Evolutionary conservation across 2,113 vertebrate species (phyloP), one percentile per base, ranked within the genome.

Genomic region (Pomatostomus ruficeps): DNA sequence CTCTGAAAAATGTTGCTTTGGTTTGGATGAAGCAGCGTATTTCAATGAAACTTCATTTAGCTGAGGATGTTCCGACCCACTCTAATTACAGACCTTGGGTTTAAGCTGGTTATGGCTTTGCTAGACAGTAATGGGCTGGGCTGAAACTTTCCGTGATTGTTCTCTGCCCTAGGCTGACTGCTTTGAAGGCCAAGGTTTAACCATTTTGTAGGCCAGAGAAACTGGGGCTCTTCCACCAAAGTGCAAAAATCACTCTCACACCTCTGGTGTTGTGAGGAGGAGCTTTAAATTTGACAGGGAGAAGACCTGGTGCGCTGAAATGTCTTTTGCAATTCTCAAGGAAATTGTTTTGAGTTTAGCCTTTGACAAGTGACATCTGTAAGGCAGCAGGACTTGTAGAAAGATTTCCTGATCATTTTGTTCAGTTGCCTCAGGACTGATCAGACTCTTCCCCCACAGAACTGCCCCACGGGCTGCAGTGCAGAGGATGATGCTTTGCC

Each of bases 41-140:
- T 93, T 96, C 29, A 26, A 66, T 88, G 85, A 95, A 91, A 93
- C 94, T 94, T 96, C 88, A 74, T 97, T 94, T 88, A 70, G 75
- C 46, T 85, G 79, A 86, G 74, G 93, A 83, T 83, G 88, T 93
- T 94, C 78, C 0, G 12, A 76, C 59, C 72, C 11, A 0, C 88
- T 97, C 58, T 97, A 90, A 96, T 94, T 94, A 93, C 82, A 91
- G 91, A 42, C 38, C 82, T 66, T 45, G 93, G n/a, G 58, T 92
- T 76, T 61, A 65, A 73, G 7, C 58, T 85, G 78, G 49, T 66
- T 85, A 76, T 0, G 3, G 46, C 75, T 88, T 93, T 94, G 92
- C 90, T 88, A 97, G 66, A 77, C 13, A n/a, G 77, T 90, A 77
- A 85, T 1, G 16, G 18, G 45, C 42, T 86, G 55, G 46, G 55